Evolutionary conservation across 2,888 invertebrate genomes (phyloP).

Genomic region (Melipona beecheii): DNA sequence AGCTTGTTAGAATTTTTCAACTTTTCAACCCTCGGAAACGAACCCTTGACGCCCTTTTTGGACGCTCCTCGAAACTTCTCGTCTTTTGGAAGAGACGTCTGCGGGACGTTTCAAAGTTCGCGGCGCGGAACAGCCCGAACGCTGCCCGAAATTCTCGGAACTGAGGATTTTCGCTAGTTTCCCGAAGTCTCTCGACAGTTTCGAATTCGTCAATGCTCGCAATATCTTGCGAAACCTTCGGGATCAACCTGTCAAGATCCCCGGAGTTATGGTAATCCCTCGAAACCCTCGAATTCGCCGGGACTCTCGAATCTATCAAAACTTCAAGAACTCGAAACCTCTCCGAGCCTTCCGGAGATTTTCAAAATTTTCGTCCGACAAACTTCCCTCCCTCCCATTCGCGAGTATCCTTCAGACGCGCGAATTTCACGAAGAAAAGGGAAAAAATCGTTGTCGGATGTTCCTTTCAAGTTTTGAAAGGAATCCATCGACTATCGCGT

Average conservation of each 20-base stretch:
- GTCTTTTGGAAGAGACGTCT: not conserved
- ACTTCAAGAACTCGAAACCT: not conserved
- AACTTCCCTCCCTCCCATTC: not conserved
- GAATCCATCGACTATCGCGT: not conserved
- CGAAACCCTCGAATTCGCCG: not conserved
- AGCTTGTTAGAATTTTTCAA: not conserved
- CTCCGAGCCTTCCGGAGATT: not conserved
- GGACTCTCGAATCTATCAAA: not conserved
- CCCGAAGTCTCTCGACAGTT: not conserved
- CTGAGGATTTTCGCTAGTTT: not conserved
- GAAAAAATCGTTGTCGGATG: constrained; percentile 5
- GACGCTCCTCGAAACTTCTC: not conserved
- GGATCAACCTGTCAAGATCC: not conserved
- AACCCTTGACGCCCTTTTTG: not conserved
- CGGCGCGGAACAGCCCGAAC: not conserved
- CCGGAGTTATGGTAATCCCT: not conserved
- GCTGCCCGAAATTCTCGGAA: no score
- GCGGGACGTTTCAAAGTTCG: not conserved
- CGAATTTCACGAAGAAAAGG: not conserved
- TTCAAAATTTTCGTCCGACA: no score
- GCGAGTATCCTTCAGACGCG: not conserved
- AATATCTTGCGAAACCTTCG: not conserved
- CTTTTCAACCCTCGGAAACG: not conserved
- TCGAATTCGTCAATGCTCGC: not conserved
- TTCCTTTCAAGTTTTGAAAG: not conserved